Base-by-base conservation (phyloP, 2,797 vertebrate species). In the Sebastes cheni region DNA sequence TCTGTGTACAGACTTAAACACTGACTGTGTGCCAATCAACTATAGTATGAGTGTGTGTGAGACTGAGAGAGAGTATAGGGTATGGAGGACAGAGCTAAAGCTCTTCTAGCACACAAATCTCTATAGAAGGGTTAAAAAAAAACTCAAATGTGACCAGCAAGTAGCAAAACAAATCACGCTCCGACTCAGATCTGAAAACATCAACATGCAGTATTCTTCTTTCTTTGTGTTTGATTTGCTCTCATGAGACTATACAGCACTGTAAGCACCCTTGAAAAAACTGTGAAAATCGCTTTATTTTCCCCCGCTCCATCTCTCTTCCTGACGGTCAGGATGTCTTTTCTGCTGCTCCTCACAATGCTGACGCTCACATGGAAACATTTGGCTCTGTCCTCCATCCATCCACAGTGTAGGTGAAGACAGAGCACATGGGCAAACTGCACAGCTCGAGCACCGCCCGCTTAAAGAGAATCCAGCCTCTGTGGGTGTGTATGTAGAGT, bases 321-420 rank as follows among this genome's bases (percentile, higher is more conserved):
- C 74, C 79, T 77, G 86, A 83, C 81, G 39, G 85, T 86, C 79
- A 76, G 83, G 75, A 85, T 75, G 82, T 84, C 54, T 72, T 77
- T 82, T 82, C 71, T 87, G 83, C 80, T 67, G 80, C 84, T 89
- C 75, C 59, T 81, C 87, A 59, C 77, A 77, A 77, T 70, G 81
- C 77, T 72, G 82, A 79, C 72, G 32, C 83, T 89, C 65, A 62
- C 67, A 59, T 81, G 79, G 86, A 91, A 92, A 85, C 75, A 67
- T 90, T 92, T 92, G 88, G 91, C 94, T 93, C 92, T 88, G 92
- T 94, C 91, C 93, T 94, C 92, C 93, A 93, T 92, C 82, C 80
- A 82, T 90, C 83, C 88, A 88, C 84, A 68, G 80, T 22, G 59
- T 75, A 79, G 85, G 72, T 86, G 75, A 79, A 88, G 69, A 71